phyloP scores from a whole-genome alignment of 2,113 vertebrate genomes.

The Butorides virescens region DNA sequence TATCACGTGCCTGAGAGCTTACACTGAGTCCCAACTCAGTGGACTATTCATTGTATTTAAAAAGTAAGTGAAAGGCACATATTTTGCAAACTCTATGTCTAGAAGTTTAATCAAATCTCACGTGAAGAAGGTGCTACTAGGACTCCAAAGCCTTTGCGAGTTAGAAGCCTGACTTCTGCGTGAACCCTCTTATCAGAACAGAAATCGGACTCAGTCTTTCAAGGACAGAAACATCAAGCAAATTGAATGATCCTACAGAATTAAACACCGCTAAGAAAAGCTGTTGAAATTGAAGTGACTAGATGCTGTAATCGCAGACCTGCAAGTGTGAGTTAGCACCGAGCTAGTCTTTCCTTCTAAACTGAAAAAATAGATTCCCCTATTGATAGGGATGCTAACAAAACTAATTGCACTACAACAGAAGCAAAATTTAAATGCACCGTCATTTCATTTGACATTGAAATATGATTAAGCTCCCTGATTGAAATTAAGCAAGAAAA shows the following conservation, averaged over 20 bases:
- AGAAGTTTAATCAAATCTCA: neutral
- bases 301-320: neutral
- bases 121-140: neutral
- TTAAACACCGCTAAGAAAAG: conserved; percentile 38
- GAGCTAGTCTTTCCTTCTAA: neutral
- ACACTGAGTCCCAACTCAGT: neutral
- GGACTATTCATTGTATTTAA: neutral
- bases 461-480: neutral
- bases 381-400: neutral
- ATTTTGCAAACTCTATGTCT: neutral
- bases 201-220: conserved; percentile 61
- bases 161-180: neutral
- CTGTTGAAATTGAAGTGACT: conserved; percentile 48
- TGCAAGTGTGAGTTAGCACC: neutral
- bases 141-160: neutral
- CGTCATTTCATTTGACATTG: neutral
- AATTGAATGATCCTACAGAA: conserved; percentile 52
- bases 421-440: neutral
- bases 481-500: conserved; percentile 23
- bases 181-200: neutral
- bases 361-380: neutral
- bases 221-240: conserved; percentile 61
- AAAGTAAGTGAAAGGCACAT: neutral
- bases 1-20: neutral
- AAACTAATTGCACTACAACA: neutral